Conservation (phyloP, 2,888 invertebrate species). For the Conchocele bisecta region DNA sequence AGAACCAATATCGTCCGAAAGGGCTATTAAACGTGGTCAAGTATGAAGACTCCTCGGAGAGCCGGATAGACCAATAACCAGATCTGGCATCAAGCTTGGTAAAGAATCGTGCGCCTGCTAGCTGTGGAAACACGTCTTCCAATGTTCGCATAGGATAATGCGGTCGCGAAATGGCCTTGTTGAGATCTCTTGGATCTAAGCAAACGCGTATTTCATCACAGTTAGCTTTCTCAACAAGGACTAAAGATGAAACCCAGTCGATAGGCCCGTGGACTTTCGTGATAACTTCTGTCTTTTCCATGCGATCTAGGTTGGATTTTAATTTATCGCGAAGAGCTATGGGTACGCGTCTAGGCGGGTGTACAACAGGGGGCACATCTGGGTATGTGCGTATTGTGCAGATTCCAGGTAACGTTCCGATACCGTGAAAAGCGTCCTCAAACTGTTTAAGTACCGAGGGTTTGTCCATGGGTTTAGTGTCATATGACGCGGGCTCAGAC, state of each 20-base stretch:
- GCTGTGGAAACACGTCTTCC: constrained; percentile 48
- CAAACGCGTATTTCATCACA: constrained; percentile 49
- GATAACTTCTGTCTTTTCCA: constrained; percentile 38
- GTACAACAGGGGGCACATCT: constrained; percentile 29
- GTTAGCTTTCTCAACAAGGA: constrained; percentile 46
- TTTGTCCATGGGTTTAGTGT: no score
- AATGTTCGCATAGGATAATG: constrained; percentile 50
- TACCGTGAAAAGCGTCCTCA: constrained; percentile 35
- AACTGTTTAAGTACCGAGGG: constrained; percentile 12
- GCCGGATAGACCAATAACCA: constrained; percentile 56
- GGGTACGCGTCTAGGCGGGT: constrained; percentile 46
- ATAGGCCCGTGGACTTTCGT: constrained; percentile 40
- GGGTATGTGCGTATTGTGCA: constrained; percentile 28
- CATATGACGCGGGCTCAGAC: no score
- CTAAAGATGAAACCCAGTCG: constrained; percentile 50
- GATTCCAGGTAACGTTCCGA: constrained; percentile 41
- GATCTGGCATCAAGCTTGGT: constrained; percentile 43
- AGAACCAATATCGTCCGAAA: constrained; percentile 26
- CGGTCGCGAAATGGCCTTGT: constrained; percentile 44
- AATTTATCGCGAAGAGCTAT: constrained; percentile 38
- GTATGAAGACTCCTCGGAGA: constrained; percentile 26
- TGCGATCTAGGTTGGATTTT: constrained; percentile 36
- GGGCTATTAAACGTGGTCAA: constrained; percentile 43
- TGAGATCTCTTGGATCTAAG: constrained; percentile 49
- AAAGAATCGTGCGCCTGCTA: constrained; percentile 44